Evolutionary conservation across 2,888 invertebrate genomes (phyloP), one percentile per base, ranked within the genome.

Genomic region (Mayetiola destructor): DNA sequence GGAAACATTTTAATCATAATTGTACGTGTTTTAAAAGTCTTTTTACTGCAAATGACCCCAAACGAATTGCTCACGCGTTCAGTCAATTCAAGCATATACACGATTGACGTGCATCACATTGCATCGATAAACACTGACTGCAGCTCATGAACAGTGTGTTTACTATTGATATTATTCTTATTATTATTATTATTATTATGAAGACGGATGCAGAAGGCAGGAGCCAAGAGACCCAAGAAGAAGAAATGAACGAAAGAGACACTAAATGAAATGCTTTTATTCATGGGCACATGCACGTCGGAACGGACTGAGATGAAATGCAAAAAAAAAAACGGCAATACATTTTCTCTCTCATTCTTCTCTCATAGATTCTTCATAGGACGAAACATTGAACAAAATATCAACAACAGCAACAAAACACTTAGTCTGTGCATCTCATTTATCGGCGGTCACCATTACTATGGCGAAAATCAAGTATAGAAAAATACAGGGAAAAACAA

Each of bases 1-100:
- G 48, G 48, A 48, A 48, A 48, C 48, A 48, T 48, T 48, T 48
- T 48, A 48, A 48, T 48, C 48, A 48, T 48, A 27, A 48, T 48
- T 48, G 48, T 48, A 48, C 48, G 48, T 48, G 48, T 48, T 48
- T 48, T n/a, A 27, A 14, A 27, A 27, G 48, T n/a, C 27, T 9
- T 42, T 48, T 48, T 48, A 18, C 48, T 27, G 27, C 27, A 48
- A 48, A 48, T 48, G 48, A 14, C 2, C n/a, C n/a, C n/a, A 27
- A 37, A 37, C 12, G 14, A 48, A 48, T 27, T 23, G 29, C 48
- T 48, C n/a, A 8, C 6, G 12, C 23, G 42, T 3, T 14, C 27
- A 27, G 27, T 27, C 48, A n/a, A 27, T 27, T 48, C 48, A 16
- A n/a, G n/a, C n/a, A n/a, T n/a, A n/a, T n/a, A n/a, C 27, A 48